Evolutionary conservation across 2,113 vertebrate genomes (phyloP).

Genomic region (Odocoileus hemionus): DNA sequence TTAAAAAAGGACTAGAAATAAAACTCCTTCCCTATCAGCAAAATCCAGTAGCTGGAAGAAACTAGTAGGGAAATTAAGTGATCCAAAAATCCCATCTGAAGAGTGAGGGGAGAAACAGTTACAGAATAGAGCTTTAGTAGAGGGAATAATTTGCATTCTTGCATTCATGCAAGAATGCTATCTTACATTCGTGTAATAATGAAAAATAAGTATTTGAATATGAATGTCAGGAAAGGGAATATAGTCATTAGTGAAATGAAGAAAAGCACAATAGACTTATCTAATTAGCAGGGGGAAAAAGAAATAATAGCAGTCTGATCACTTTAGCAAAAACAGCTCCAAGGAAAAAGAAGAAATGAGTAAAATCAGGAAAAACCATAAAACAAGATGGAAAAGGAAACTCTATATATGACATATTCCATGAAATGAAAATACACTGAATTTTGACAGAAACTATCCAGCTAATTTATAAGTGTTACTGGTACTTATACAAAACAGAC

Average conservation of each 20-base stretch:
- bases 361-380: constrained; percentile 32
- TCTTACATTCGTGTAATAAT: constrained; percentile 8
- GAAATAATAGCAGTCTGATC: not conserved
- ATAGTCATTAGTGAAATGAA: constrained; percentile 33
- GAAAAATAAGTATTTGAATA: constrained; percentile 48
- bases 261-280: constrained; percentile 11
- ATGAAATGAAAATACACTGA: not conserved
- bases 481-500: not conserved
- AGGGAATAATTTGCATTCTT: not conserved
- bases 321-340: constrained; percentile 37
- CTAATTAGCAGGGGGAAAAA: constrained; percentile 32
- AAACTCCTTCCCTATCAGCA: not conserved
- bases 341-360: constrained; percentile 5
- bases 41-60: not conserved
- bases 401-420: not conserved
- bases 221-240: constrained; percentile 43
- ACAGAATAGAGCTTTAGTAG: not conserved
- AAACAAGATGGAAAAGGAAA: not conserved
- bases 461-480: not conserved
- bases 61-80: not conserved
- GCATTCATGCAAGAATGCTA: not conserved
- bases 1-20: not conserved
- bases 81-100: not conserved
- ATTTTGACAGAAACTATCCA: not conserved
- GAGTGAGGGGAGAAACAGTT: not conserved